Conservation (phyloP, 2,888 invertebrate species). For the Brachypalpus laphriformis region DNA sequence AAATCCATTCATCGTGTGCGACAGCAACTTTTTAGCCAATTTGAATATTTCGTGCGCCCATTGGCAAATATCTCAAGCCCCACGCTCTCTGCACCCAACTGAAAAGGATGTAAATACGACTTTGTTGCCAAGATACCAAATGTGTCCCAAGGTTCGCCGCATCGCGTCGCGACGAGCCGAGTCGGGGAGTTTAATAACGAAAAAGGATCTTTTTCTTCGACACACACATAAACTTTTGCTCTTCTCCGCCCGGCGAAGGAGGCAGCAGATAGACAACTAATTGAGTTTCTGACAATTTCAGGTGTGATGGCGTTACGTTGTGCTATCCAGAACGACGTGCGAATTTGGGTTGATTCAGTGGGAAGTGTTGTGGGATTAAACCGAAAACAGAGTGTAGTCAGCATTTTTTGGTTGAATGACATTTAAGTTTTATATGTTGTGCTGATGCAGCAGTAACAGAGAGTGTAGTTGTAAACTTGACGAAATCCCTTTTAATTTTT, state of each 20-base stretch:
- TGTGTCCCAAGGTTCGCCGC: not conserved
- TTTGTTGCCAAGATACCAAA: constrained; percentile 51
- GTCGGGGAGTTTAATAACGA: constrained; percentile 19
- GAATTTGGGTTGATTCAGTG: not conserved
- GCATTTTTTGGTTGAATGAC: constrained; percentile 21
- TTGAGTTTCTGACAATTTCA: constrained; percentile 53
- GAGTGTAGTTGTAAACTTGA: constrained; percentile 7
- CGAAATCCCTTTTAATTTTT: not conserved
- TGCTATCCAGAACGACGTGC: not conserved
- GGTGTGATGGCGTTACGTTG: constrained; percentile 20
- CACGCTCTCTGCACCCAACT: not conserved
- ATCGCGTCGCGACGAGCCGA: not conserved
- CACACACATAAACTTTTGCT: not conserved
- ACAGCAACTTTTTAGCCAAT: constrained; percentile 61
- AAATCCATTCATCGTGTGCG: constrained; percentile 36
- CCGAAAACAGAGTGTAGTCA: constrained; percentile 18
- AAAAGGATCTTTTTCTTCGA: not conserved
- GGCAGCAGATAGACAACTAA: constrained; percentile 35
- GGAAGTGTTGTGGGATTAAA: constrained; percentile 26
- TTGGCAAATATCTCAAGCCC: constrained; percentile 31
- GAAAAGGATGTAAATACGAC: constrained; percentile 50
- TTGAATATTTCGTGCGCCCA: constrained; percentile 51
- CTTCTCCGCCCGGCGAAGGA: not conserved
- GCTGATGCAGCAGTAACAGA: constrained; percentile 18
- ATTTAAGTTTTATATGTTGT: constrained; percentile 26